phyloP scores from a whole-genome alignment of 2,113 vertebrate genomes.

The Sinocyclocheilus grahami region DNA sequence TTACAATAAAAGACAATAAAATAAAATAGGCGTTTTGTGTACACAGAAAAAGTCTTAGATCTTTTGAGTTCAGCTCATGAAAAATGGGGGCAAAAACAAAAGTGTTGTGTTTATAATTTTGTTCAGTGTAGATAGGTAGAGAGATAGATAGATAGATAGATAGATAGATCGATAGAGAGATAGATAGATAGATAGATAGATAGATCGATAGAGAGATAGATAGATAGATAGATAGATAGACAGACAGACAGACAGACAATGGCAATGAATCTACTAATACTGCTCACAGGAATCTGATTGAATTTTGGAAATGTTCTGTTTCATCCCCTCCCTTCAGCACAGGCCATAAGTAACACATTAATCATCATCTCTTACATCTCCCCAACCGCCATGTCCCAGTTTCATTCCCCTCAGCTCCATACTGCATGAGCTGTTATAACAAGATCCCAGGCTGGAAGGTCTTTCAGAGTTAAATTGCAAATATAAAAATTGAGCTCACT shows the following conservation, averaged over 20 bases:
- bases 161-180: too few species aligned
- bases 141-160: too few species aligned
- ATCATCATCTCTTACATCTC: conserved; percentile 5
- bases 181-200: too few species aligned
- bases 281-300: not conserved
- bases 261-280: not conserved
- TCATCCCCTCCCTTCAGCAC: not conserved
- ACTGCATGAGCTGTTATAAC: conserved; percentile 28
- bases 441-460: conserved; percentile 9
- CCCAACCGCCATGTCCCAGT: conserved; percentile 9
- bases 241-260: not conserved
- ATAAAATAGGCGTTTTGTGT: too few species aligned
- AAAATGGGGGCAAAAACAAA: too few species aligned
- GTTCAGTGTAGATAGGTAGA: too few species aligned
- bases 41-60: too few species aligned
- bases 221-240: too few species aligned
- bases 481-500: conserved; percentile 21
- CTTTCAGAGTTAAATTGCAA: conserved; percentile 16
- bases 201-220: too few species aligned
- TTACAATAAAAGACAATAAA: too few species aligned
- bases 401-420: conserved; percentile 21
- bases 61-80: too few species aligned
- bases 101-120: too few species aligned
- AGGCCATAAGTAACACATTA: conserved; percentile 16
- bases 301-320: conserved; percentile 1